Conservation (phyloP, 2,113 vertebrate genomes). For the Struthidea cinerea region DNA sequence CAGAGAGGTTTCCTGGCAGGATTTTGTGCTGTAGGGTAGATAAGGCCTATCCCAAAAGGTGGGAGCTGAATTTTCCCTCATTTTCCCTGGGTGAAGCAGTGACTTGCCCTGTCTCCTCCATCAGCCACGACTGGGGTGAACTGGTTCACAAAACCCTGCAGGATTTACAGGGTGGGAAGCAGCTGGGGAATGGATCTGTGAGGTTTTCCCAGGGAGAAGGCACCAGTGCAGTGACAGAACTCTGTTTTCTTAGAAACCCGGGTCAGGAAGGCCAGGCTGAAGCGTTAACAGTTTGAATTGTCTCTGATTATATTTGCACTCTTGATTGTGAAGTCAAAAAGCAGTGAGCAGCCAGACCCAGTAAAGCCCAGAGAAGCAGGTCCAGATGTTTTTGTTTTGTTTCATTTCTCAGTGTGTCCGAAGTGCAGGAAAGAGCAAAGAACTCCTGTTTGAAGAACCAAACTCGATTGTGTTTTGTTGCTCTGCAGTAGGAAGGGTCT, state of each 20-base stretch:
- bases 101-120: neutral
- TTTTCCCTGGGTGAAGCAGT: neutral
- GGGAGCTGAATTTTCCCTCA: neutral
- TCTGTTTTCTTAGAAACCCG: neutral
- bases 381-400: neutral
- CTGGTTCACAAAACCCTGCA: neutral
- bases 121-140: neutral
- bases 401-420: neutral
- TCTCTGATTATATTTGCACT: neutral
- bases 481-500: neutral
- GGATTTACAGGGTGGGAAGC: neutral
- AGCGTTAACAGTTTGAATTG: neutral
- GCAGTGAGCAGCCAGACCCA: neutral
- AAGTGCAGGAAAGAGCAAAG: neutral
- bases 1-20: neutral
- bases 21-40: neutral
- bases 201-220: neutral
- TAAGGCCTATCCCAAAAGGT: accelerated
- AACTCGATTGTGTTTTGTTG: neutral
- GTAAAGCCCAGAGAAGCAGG: neutral
- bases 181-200: neutral
- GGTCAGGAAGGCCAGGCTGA: neutral
- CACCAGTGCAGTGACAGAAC: neutral
- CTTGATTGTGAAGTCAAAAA: neutral
- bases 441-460: neutral